These are phyloP conservation scores for Oncorhynchus tshawytscha DNA, from an alignment of 2,113 vertebrate species.

Conservation along the genomic window DNA sequence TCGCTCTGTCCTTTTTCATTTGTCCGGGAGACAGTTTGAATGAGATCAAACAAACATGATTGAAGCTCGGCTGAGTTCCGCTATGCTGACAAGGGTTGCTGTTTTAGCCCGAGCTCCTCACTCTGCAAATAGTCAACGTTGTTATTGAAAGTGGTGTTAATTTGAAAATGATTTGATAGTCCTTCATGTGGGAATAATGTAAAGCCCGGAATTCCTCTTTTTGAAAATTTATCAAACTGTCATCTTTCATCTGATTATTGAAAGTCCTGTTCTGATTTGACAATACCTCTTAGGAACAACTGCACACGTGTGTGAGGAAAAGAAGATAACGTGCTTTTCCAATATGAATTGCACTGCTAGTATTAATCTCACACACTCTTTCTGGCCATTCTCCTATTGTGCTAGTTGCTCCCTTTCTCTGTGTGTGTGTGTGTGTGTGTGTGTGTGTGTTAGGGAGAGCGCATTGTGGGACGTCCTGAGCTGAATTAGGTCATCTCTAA, in stretches of 20 bases:
- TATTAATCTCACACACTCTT: conserved; percentile 64
- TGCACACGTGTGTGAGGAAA: conserved; percentile 59
- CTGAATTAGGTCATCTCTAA: conserved; percentile 76
- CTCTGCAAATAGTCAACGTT: conserved; percentile 59
- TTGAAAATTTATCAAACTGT: conserved; percentile 30
- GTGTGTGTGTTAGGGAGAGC: conserved; percentile 34
- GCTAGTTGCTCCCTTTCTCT: conserved; percentile 14
- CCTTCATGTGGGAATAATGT: conserved; percentile 25
- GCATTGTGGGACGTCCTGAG: conserved; percentile 74
- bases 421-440: conserved; percentile 5
- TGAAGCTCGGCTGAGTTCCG: conserved; percentile 67
- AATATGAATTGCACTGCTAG: conserved; percentile 62
- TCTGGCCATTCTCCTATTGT: conserved; percentile 53
- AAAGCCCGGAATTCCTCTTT: conserved; percentile 1
- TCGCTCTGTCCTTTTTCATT: not conserved
- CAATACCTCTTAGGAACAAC: conserved; percentile 30
- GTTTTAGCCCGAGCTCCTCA: conserved; percentile 40
- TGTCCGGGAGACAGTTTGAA: conserved; percentile 54
- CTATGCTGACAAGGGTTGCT: conserved; percentile 60
- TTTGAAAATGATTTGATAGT: conserved; percentile 16
- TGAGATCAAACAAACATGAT: conserved; percentile 67
- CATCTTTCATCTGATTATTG: conserved; percentile 40
- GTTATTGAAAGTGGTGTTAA: conserved; percentile 50
- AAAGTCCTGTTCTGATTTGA: conserved; percentile 50
- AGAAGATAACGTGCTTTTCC: conserved; percentile 59